Evolutionary conservation across 2,888 invertebrate genomes (phyloP).

Genomic region (Cenopis cana): DNA sequence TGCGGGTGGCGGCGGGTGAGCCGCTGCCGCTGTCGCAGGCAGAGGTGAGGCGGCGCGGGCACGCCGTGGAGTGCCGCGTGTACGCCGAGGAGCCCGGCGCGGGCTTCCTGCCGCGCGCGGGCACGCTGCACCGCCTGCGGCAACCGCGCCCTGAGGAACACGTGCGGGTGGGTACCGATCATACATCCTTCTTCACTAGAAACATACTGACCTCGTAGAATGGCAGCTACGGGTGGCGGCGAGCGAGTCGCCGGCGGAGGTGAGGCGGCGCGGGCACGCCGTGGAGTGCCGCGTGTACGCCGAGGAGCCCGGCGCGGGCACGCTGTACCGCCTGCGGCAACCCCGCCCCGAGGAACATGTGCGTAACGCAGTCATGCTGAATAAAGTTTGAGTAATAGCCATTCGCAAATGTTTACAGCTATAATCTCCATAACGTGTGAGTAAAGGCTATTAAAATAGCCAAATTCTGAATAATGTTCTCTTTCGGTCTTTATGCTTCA

Average conservation of each 20-base stretch:
- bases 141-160: conserved; percentile 88
- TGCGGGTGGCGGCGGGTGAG: conserved; percentile 95
- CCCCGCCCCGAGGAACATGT: conserved; percentile 88
- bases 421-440: too few relatives aligned
- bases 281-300: conserved; percentile 99
- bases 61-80: conserved; percentile 98
- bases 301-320: conserved; percentile 93
- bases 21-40: conserved; percentile 91
- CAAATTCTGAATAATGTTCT: too few relatives aligned
- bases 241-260: conserved; percentile 94
- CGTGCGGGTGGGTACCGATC: conserved; percentile 87
- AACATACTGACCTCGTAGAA: conserved; percentile 91
- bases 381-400: too few relatives aligned
- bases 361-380: too few relatives aligned
- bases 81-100: conserved; percentile 95
- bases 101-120: conserved; percentile 97
- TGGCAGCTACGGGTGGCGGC: conserved; percentile 98
- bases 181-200: neutral
- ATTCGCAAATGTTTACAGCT: too few relatives aligned
- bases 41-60: conserved; percentile 91
- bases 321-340: conserved; percentile 89
- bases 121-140: conserved; percentile 90
- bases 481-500: too few relatives aligned
- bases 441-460: too few relatives aligned
- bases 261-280: conserved; percentile 93